phyloP scores from a whole-genome alignment of 2,113 vertebrate species.

The Climacteris rufus region DNA sequence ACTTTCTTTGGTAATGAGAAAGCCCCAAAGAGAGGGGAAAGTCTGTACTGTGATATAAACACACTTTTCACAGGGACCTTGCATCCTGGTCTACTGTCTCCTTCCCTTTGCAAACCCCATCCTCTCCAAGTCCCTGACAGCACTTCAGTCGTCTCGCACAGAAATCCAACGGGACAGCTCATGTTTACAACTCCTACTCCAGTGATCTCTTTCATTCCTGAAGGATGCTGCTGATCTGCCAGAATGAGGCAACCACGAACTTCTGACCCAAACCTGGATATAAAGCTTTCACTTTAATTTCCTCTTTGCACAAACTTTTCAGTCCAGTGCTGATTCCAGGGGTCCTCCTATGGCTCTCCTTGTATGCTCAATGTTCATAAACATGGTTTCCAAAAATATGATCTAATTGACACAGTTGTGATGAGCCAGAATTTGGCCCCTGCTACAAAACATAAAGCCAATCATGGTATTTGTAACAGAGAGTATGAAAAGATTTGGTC shows the following conservation, averaged over 20 bases:
- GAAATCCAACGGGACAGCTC: neutral
- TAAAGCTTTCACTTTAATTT: neutral
- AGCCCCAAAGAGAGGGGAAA: neutral
- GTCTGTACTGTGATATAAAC: neutral
- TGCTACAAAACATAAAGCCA: neutral
- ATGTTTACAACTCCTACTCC: rapidly evolving
- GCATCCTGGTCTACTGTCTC: neutral
- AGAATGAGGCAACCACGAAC: neutral
- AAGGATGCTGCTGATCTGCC: neutral
- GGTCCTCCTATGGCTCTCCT: neutral
- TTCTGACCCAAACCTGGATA: neutral
- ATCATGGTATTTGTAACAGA: neutral
- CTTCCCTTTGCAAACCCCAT: neutral
- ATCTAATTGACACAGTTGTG: neutral
- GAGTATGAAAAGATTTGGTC: neutral
- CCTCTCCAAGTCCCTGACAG: neutral
- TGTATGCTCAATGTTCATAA: neutral
- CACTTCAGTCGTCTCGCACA: neutral
- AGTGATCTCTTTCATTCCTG: neutral
- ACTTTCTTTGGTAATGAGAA: neutral
- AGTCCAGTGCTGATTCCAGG: neutral
- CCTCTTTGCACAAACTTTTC: neutral
- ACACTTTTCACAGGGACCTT: neutral
- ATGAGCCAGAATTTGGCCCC: neutral
- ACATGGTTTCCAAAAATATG: neutral